Evolutionary conservation across 2,888 invertebrate species (phyloP).

Genomic region (Eulithis testata): DNA sequence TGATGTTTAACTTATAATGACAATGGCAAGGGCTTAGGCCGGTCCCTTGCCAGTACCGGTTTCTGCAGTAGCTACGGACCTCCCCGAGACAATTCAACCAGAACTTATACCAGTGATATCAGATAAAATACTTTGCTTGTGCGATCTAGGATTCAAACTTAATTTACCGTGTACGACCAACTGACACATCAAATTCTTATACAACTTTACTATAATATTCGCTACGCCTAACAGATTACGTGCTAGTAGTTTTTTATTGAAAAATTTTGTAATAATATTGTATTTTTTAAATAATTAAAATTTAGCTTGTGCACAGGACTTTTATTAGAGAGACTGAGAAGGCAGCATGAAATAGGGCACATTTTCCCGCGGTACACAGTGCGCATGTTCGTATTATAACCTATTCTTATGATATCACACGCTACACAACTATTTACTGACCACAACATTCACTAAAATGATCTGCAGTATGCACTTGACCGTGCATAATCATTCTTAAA

Average conservation of each 20-base stretch:
- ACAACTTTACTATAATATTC: too few species aligned
- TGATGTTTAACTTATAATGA: constrained; percentile 6
- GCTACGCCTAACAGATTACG: too few species aligned
- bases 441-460: too few species aligned
- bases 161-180: too few species aligned
- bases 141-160: constrained; percentile 14
- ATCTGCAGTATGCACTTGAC: too few species aligned
- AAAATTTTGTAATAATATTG: too few species aligned
- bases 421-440: too few species aligned
- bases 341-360: not conserved
- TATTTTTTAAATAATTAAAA: not conserved
- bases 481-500: too few species aligned
- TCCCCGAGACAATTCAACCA: not conserved
- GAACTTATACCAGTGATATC: not conserved
- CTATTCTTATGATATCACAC: too few species aligned
- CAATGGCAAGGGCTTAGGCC: constrained; percentile 12
- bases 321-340: constrained; percentile 9
- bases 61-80: constrained; percentile 30
- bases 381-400: not conserved
- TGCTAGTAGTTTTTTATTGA: too few species aligned
- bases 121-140: constrained; percentile 9
- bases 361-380: constrained; percentile 6
- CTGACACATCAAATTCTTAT: too few species aligned
- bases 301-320: not conserved
- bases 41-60: constrained; percentile 22